These are phyloP conservation scores for Perizoma affinitatum DNA, from an alignment of 2,888 invertebrate species.

Conservation along the genomic window DNA sequence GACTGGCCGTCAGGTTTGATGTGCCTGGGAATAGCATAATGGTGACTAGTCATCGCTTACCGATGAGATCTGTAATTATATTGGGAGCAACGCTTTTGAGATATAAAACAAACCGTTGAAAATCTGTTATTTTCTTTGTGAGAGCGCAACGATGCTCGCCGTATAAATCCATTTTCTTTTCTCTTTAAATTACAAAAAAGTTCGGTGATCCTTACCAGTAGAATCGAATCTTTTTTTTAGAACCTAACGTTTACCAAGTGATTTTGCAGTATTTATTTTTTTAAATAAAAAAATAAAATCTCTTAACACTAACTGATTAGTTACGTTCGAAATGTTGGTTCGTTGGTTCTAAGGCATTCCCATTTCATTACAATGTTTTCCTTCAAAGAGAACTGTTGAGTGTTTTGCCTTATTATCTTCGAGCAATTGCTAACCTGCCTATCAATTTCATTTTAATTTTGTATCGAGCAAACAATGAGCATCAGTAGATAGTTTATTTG, in stretches of 20 bases:
- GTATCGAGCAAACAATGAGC: conserved; percentile 48
- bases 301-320: too few species aligned
- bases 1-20: conserved; percentile 60
- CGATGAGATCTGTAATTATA: conserved; percentile 74
- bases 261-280: neutral
- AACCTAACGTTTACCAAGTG: neutral
- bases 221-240: conserved; percentile 39
- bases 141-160: conserved; percentile 65
- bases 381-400: conserved; percentile 13
- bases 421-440: conserved; percentile 31
- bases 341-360: too few species aligned
- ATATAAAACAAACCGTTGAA: conserved; percentile 76
- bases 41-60: conserved; percentile 76
- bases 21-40: conserved; percentile 66
- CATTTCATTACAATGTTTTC: conserved; percentile 7
- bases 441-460: conserved; percentile 54
- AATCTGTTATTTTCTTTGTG: conserved; percentile 72
- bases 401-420: conserved; percentile 19
- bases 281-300: too few species aligned
- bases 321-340: too few species aligned
- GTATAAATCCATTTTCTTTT: conserved; percentile 63
- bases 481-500: conserved; percentile 69
- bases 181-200: conserved; percentile 66
- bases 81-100: conserved; percentile 64
- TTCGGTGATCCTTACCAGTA: conserved; percentile 70